Conservation (phyloP, 1,140 invertebrate species). For the Hycleus phaleratus region DNA sequence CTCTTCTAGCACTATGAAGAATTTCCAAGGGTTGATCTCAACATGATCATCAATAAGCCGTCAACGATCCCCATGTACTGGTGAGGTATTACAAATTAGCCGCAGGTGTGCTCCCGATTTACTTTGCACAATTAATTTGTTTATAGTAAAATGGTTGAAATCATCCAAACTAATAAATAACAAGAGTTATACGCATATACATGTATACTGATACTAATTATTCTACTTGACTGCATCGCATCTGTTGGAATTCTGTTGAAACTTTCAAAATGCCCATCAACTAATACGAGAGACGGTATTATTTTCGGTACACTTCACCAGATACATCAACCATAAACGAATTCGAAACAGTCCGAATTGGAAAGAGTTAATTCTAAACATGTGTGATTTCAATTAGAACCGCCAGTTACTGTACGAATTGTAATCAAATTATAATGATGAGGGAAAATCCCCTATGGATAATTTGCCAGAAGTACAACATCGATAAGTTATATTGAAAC, state of each 20-base stretch:
- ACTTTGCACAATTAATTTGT: constrained; percentile 13
- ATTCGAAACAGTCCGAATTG: constrained; percentile 9
- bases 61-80: too few species aligned
- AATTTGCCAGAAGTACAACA: too few species aligned
- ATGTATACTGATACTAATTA: constrained; percentile 9
- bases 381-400: constrained; percentile 6
- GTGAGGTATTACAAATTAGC: constrained; percentile 6
- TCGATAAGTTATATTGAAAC: too few species aligned
- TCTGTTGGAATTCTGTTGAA: constrained; percentile 5
- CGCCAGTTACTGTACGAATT: not conserved
- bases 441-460: too few species aligned
- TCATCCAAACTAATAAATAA: constrained; percentile 12
- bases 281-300: not conserved
- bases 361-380: constrained; percentile 3
- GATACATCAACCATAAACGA: constrained; percentile 10
- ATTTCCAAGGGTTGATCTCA: too few species aligned
- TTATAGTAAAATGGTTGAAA: constrained; percentile 9
- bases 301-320: not conserved
- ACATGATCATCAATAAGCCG: too few species aligned
- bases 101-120: constrained; percentile 12
- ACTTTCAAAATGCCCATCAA: not conserved
- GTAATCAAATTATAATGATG: too few species aligned
- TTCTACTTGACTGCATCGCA: constrained; percentile 10
- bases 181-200: constrained; percentile 4
- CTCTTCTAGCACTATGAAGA: too few species aligned